Conservation (phyloP, 1,140 invertebrate genomes). For the Bilobella aurantiaca region DNA sequence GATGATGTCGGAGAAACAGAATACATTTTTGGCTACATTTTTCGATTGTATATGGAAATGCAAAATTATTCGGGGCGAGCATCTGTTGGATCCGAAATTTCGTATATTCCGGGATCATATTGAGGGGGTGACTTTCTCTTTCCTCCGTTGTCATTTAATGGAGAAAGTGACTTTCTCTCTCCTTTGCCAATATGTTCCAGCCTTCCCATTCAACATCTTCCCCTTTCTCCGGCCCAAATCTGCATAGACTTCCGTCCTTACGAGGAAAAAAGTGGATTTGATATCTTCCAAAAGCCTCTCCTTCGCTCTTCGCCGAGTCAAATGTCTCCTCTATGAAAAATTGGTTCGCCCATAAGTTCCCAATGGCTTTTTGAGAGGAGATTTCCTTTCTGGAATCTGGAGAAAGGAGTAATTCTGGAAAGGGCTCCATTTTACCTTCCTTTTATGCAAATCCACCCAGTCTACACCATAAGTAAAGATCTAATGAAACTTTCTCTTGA, state of each 20-base stretch:
- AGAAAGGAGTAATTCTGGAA: background rate
- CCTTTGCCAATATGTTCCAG: background rate
- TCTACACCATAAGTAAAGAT: background rate
- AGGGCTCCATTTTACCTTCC: background rate
- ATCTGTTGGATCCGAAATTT: background rate
- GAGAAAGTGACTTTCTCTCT: too few species aligned
- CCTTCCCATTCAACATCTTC: background rate
- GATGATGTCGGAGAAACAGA: background rate
- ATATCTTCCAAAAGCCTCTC: background rate
- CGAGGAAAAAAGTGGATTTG: background rate
- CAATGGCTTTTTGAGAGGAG: constrained; percentile 6
- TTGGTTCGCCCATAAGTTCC: constrained; percentile 5
- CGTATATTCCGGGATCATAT: background rate
- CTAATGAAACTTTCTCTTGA: constrained; percentile 7
- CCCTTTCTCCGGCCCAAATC: background rate
- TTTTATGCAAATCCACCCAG: constrained; percentile 2
- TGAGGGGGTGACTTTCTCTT: background rate
- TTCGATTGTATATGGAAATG: background rate
- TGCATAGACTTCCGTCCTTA: background rate
- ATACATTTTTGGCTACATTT: background rate
- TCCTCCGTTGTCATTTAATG: background rate
- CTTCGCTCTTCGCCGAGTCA: background rate
- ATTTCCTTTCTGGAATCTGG: background rate
- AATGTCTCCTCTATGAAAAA: constrained; percentile 2
- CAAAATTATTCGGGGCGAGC: background rate